Conservation (phyloP, 2,113 vertebrate species). For the Erinaceus europaeus region DNA sequence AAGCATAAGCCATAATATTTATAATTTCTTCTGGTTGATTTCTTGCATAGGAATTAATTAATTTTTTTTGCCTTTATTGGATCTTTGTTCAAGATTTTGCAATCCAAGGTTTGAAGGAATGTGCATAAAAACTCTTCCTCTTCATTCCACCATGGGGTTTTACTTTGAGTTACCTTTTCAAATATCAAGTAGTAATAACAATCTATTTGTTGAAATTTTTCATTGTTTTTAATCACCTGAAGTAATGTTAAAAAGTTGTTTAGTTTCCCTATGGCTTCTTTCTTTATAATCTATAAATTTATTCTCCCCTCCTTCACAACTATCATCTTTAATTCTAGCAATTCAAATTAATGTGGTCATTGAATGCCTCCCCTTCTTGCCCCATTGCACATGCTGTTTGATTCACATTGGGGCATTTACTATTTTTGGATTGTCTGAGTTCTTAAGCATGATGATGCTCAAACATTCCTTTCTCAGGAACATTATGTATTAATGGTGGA, state of each 20-base stretch:
- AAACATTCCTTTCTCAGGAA: neutral
- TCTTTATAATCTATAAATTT: neutral
- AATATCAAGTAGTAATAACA: neutral
- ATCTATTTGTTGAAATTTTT: neutral
- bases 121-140: neutral
- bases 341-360: neutral
- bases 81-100: neutral
- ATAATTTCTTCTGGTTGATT: neutral
- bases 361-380: fast-evolving
- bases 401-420: neutral
- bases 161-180: neutral
- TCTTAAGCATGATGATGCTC: neutral
- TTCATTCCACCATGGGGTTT: neutral
- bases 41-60: neutral
- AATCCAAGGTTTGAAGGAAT: neutral
- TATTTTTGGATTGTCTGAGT: neutral
- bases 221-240: neutral
- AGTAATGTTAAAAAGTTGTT: neutral
- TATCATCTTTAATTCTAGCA: neutral
- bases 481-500: no score
- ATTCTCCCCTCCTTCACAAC: neutral
- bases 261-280: neutral
- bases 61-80: neutral
- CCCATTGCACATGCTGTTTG: fast-evolving
- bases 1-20: neutral